Evolutionary conservation across 1,140 invertebrate species (phyloP).

Genomic region (Colletes gigas): DNA sequence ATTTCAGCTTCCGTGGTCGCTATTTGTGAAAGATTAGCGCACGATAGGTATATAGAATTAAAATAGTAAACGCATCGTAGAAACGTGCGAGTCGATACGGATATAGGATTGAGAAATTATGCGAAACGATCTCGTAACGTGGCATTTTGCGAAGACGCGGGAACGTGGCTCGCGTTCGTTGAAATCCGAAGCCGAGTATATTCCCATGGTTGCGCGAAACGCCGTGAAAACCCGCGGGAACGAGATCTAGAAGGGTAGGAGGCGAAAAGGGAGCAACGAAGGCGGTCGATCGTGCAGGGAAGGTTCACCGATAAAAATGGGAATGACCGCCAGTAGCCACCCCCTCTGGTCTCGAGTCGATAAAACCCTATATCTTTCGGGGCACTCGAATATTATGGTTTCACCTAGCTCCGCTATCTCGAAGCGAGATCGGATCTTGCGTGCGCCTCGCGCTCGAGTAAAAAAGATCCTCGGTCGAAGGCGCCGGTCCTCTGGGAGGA

Average conservation of each 20-base stretch:
- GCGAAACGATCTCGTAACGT: no score
- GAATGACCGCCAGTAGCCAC: background rate
- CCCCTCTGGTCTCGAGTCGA: background rate
- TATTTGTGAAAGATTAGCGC: no score
- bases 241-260: background rate
- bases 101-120: background rate
- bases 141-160: no score
- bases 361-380: conserved; percentile 5
- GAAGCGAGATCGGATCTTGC: background rate
- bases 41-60: no score
- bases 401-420: conserved; percentile 26
- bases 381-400: conserved; percentile 40
- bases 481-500: conserved; percentile 39
- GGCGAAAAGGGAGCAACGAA: no score
- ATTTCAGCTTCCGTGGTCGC: no score
- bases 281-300: no score
- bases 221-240: background rate
- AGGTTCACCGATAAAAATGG: conserved; percentile 1
- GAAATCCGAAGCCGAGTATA: background rate
- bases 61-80: no score
- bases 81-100: background rate
- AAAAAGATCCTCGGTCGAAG: conserved; percentile 32
- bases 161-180: background rate
- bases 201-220: background rate
- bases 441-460: conserved; percentile 4